Evolutionary conservation across 2,888 invertebrate species (phyloP).

Genomic region (Dolichopus griseipennis): DNA sequence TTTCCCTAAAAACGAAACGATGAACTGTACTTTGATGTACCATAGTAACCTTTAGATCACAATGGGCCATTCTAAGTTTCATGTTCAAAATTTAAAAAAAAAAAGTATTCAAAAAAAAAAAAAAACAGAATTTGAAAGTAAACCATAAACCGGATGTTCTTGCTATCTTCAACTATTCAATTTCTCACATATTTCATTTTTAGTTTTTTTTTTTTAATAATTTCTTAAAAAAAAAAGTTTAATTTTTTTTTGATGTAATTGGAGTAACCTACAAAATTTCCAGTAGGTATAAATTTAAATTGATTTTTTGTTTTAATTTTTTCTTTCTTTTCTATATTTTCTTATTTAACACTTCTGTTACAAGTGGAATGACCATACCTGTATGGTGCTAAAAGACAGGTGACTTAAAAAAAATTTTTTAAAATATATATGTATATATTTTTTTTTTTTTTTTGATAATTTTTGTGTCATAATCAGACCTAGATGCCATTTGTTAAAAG

Average conservation of each 20-base stretch:
- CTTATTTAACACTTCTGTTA: background rate
- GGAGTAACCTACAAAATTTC: background rate
- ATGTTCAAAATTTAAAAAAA: too few species aligned
- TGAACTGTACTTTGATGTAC: too few species aligned
- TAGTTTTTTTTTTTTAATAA: background rate
- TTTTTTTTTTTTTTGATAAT: background rate
- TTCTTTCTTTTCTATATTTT: background rate
- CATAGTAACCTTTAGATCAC: too few species aligned
- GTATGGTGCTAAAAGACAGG: background rate
- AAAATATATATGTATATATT: too few species aligned
- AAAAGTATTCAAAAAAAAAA: too few species aligned
- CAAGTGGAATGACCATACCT: too few species aligned
- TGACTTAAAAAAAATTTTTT: background rate
- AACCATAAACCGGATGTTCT: background rate
- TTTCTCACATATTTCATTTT: background rate
- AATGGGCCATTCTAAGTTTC: too few species aligned
- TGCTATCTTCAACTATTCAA: background rate
- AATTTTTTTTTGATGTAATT: slow-evolving; percentile 6
- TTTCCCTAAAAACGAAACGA: too few species aligned
- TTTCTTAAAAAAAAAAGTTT: background rate
- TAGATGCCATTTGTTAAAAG: background rate
- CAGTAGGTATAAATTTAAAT: background rate
- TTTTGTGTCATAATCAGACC: background rate
- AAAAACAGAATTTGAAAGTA: too few species aligned
- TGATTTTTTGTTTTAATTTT: too few species aligned